Evolutionary conservation across 2,888 invertebrate species (phyloP).

Genomic region (Hypomecis punctinalis): DNA sequence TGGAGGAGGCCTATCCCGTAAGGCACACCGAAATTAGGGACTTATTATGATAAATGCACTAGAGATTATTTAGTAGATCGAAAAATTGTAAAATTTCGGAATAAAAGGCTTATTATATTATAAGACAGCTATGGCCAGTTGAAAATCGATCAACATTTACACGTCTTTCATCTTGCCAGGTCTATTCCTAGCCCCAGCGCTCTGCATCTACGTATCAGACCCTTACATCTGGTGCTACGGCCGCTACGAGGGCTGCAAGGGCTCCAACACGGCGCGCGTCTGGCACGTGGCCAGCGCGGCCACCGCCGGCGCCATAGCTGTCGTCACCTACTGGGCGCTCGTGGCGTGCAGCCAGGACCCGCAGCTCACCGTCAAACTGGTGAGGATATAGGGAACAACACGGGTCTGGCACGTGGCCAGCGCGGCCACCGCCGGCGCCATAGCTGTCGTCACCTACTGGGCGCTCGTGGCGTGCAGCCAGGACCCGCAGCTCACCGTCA

Average conservation of each 20-base stretch:
- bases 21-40: too few species aligned
- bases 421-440: slow-evolving; percentile 27
- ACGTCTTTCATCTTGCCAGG: slow-evolving; percentile 49
- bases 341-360: slow-evolving; percentile 83
- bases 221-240: slow-evolving; percentile 71
- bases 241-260: slow-evolving; percentile 20
- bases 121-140: too few species aligned
- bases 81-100: too few species aligned
- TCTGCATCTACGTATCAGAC: slow-evolving; percentile 73
- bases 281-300: slow-evolving; percentile 50
- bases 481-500: slow-evolving; percentile 87
- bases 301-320: slow-evolving; percentile 42
- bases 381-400: slow-evolving; percentile 1
- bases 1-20: too few species aligned
- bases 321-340: slow-evolving; percentile 65
- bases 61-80: too few species aligned
- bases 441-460: slow-evolving; percentile 63
- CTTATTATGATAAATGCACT: too few species aligned
- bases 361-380: slow-evolving; percentile 79
- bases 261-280: slow-evolving; percentile 24
- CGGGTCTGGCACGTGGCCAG: slow-evolving; percentile 49
- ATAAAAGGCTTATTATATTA: too few species aligned
- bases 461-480: slow-evolving; percentile 66
- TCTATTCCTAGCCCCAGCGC: slow-evolving; percentile 64
- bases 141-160: too few species aligned